phyloP scores from a whole-genome alignment of 2,113 vertebrate species.

The Narcine bancroftii region DNA sequence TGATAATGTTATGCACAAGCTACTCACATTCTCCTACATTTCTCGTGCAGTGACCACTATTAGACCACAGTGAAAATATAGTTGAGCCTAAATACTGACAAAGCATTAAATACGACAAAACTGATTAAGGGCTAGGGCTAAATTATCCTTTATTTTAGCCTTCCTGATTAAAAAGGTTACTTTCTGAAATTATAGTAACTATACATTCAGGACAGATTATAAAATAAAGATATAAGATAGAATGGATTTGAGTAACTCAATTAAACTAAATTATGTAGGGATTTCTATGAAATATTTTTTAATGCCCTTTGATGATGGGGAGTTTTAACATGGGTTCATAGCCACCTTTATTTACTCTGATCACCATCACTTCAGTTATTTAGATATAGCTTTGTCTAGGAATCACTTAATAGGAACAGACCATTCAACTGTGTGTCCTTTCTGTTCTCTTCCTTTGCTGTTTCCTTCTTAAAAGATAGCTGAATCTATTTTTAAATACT shows the following conservation, averaged over 20 bases:
- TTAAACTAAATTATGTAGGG: neutral
- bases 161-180: neutral
- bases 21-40: neutral
- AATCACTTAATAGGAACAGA: neutral
- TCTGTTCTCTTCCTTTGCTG: neutral
- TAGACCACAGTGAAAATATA: neutral
- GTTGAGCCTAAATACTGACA: neutral
- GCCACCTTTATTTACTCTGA: neutral
- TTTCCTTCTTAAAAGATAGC: neutral
- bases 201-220: neutral
- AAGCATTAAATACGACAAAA: neutral
- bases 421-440: neutral
- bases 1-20: neutral
- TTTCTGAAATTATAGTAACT: neutral
- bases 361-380: neutral
- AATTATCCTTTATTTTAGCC: neutral
- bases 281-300: neutral
- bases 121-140: neutral
- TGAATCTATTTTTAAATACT: neutral
- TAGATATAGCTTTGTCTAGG: neutral
- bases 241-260: neutral
- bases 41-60: neutral
- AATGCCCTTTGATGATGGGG: neutral
- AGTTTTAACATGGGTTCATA: neutral
- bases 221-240: neutral